Evolutionary conservation across 2,888 invertebrate species (phyloP).

Genomic region (Baronia brevicornis): DNA sequence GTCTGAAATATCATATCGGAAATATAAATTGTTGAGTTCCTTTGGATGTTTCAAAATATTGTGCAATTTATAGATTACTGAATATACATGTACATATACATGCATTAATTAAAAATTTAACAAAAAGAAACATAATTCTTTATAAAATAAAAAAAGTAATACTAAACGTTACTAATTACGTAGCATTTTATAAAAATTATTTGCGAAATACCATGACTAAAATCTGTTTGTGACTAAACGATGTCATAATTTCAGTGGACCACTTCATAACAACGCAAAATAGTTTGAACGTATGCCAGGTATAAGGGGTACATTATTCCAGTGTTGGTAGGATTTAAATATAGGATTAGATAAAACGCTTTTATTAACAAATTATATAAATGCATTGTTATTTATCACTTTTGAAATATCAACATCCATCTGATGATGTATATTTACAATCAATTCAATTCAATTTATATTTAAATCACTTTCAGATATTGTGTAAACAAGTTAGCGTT

Average conservation of each 20-base stretch:
- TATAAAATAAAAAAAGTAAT: too few relatives aligned
- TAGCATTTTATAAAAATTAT: too few relatives aligned
- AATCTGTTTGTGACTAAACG: slow-evolving; percentile 30
- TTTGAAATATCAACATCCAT: too few relatives aligned
- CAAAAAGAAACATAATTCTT: too few relatives aligned
- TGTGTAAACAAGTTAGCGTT: too few relatives aligned
- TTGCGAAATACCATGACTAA: slow-evolving; percentile 3
- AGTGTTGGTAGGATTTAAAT: slow-evolving; percentile 34
- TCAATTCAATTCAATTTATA: too few relatives aligned
- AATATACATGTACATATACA: neutral
- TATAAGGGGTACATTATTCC: slow-evolving; percentile 44
- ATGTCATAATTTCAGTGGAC: slow-evolving; percentile 46
- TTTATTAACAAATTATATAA: too few relatives aligned
- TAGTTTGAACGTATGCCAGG: slow-evolving; percentile 57
- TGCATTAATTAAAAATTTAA: too few relatives aligned
- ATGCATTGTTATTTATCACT: too few relatives aligned
- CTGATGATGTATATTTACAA: too few relatives aligned
- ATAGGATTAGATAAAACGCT: slow-evolving; percentile 29
- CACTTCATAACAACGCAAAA: slow-evolving; percentile 50
- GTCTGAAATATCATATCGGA: slow-evolving; percentile 6
- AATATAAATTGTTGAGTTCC: slow-evolving; percentile 3
- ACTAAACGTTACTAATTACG: too few relatives aligned
- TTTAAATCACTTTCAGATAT: too few relatives aligned
- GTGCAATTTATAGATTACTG: slow-evolving; percentile 5
- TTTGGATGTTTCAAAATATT: slow-evolving; percentile 11